Evolutionary conservation across 1,140 invertebrate genomes (phyloP).

Genomic region (Himalopsyche phryganea): DNA sequence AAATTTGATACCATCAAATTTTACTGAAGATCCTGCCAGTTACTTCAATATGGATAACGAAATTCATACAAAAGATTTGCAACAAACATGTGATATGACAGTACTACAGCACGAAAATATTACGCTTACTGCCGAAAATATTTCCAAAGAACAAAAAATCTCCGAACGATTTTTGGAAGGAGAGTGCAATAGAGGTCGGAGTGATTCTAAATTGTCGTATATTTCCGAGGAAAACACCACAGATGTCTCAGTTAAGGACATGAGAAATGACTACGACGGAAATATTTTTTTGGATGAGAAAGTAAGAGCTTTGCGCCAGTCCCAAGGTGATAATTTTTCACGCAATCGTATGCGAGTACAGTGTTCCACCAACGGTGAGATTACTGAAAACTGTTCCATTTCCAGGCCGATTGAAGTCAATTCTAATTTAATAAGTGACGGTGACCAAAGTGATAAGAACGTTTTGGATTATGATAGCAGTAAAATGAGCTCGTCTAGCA

Average conservation of each 20-base stretch:
- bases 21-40: no score
- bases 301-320: no score
- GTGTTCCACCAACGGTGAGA: background rate
- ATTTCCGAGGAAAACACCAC: conserved; percentile 32
- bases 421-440: conserved; percentile 32
- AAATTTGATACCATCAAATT: background rate
- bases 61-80: no score
- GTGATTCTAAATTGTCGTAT: conserved; percentile 27
- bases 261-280: conserved; percentile 7
- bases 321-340: no score
- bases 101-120: no score
- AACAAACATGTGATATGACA: no score
- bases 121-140: background rate
- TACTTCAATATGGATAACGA: no score
- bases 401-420: conserved; percentile 26
- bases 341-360: no score
- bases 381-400: conserved; percentile 22
- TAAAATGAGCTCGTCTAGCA: background rate
- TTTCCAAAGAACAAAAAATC: background rate
- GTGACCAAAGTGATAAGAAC: conserved; percentile 27
- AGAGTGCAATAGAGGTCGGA: conserved; percentile 1
- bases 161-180: no score
- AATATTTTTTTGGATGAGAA: background rate
- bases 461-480: conserved; percentile 17
- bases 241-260: conserved; percentile 22